Base-by-base conservation (phyloP, 1,140 invertebrate species). In the Oreohelix idahoensis region DNA sequence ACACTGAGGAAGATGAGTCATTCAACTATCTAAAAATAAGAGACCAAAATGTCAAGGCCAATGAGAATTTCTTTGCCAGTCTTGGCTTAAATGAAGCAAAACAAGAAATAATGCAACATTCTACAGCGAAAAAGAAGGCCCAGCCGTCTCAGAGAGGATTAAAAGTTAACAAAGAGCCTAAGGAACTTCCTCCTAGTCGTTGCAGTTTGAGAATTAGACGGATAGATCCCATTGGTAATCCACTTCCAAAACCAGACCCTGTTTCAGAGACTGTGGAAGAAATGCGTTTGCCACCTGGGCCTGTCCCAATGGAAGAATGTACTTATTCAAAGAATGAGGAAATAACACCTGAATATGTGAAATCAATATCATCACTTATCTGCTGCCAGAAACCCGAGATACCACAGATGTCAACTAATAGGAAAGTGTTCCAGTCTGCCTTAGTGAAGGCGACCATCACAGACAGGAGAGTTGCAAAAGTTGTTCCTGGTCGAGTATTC, bases 401-500 rank as follows among this genome's bases (percentile, higher is more conserved):
- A 2, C 26, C 29, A 15, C n/a, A 17, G 20, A 45, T 15, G 23
- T 5, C 20, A 71, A 13, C 8, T 1, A 49, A 15, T 35, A 42
- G 13, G 15, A 42, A 53, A 63, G 29, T 36, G 35, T 73, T 70
- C 32, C n/a, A 36, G 29, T 23, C 76, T 4, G 32, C 23, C 29
- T 71, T 84, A 35, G 38, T 75, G 20, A 88, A 87, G 69, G 80
- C 89, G 39, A 82, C 66, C 29, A 42, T 90, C 17, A 81, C 71
- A 17, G 85, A 83, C 63, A 83, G 88, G 0, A 45, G 79, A 71
- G 89, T 91, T 1, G 86, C 86, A 1, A 92, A 92, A 83, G 89
- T 90, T 53, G 88, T 89, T 8, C 86, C 87, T 36, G 83, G 87
- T 17, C 81, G 91, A 49, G 83, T 87, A 26, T 91, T 90, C 70